Conservation (phyloP, 2,797 vertebrate genomes). For the Sebastes aleutianus region DNA sequence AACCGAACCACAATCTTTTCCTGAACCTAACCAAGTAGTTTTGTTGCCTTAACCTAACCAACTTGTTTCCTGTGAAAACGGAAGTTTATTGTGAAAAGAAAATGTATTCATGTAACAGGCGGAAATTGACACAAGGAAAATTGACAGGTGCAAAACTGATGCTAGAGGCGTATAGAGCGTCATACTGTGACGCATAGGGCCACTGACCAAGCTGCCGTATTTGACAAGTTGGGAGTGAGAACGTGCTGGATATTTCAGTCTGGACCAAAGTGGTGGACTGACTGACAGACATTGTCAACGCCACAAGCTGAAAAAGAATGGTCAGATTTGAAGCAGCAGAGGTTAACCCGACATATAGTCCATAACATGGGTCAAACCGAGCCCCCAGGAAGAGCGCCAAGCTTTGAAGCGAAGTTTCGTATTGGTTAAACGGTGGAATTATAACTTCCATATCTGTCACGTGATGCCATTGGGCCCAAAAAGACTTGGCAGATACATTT, state of each 20-base stretch:
- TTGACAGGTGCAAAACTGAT: neutral
- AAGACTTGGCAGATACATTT: no score
- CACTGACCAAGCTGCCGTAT: no score
- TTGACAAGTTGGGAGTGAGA: no score
- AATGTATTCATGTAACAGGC: neutral
- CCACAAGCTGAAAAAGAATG: neutral
- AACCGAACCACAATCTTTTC: neutral
- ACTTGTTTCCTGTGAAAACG: neutral
- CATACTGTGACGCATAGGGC: neutral
- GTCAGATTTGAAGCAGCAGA: neutral
- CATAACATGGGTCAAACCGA: no score
- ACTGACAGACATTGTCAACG: neutral
- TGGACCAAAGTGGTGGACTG: neutral
- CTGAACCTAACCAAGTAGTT: neutral
- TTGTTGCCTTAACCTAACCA: neutral
- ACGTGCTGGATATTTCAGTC: no score
- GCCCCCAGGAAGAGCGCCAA: no score
- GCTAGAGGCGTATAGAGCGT: neutral
- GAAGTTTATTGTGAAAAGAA: neutral
- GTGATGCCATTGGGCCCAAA: no score
- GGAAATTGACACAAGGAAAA: neutral
- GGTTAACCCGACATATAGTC: neutral
- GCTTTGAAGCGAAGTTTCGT: no score
- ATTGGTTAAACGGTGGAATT: no score
- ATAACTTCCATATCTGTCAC: no score